These are phyloP conservation scores for Caenorhabditis inopinata DNA, from an alignment of 1,140 invertebrate genomes.

Conservation along the genomic window DNA sequence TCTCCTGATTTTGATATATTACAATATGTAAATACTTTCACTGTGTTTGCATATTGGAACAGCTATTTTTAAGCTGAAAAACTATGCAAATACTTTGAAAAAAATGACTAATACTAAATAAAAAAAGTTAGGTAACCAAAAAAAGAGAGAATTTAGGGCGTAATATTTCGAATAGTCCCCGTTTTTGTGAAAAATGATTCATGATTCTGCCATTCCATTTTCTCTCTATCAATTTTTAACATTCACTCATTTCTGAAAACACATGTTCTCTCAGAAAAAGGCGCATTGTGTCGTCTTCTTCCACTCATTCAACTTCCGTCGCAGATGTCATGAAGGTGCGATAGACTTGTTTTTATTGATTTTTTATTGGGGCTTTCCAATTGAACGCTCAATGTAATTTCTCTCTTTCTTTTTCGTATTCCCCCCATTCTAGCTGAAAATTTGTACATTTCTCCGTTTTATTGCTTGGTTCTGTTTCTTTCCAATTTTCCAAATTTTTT, in stretches of 20 bases:
- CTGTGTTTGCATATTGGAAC: not conserved
- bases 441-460: no score
- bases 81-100: not conserved
- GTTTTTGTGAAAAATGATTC: no score
- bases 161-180: no score
- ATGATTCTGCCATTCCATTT: no score
- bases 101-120: not conserved
- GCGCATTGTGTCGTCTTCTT: not conserved
- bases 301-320: not conserved
- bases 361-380: not conserved
- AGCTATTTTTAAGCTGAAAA: not conserved
- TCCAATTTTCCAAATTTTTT: no score
- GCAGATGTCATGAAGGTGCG: not conserved
- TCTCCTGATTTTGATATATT: no score
- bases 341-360: constrained; percentile 3
- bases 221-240: no score
- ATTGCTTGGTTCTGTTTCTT: no score
- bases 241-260: not conserved
- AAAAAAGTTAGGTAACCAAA: no score
- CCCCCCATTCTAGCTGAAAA: no score
- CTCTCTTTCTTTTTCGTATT: not conserved
- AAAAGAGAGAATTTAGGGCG: no score
- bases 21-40: no score
- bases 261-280: not conserved
- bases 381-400: not conserved